Base-by-base conservation (phyloP, 2,888 invertebrate genomes). In the Sesia apiformis region DNA sequence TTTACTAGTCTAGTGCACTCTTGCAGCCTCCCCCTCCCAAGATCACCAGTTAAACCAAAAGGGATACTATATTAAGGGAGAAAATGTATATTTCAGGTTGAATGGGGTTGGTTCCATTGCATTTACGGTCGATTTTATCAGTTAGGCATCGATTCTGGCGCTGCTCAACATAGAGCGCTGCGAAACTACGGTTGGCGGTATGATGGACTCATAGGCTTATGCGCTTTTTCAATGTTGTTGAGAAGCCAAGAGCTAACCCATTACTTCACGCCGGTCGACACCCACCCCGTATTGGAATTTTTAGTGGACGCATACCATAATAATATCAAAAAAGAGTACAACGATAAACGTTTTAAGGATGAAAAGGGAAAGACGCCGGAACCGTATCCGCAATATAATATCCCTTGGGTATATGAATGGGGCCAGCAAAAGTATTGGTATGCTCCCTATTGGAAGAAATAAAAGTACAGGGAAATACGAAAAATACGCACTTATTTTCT, bases 81-180 rank as follows among this genome's bases (percentile, higher is more conserved):
- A 7, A 39, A 1, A 57, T 51, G 40, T 51, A 41, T 53, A 38
- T 50, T n/a, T 51, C 65, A 76, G 74, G 62, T 57, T 0, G 75
- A 72, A 6, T 76, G 76, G 76, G 70, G 72, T 0, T 74, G 74
- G 71, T 72, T 62, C 42, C 61, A 67, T 40, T 76, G 76, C 50
- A 6, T 71, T 3, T n/a, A 8, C 0, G 67, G 62, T 0, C 51
- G 56, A 7, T 72, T 65, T 65, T 63, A 66, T 0, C 62, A 56
- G 39, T 61, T 63, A 4, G 76, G 76, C 0, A 49, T 76, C 1
- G 76, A 76, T 3, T 63, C 62, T 0, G 75, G 76, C 0, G 71
- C 66, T 0, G 63, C 67, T 0, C 55, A 70, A 39, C 70, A 71
- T 39, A 63, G 69, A 0, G 8, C 57, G 0, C 52, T 62, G 0